A percentile compares a stretch with the other conserved stretches of the same genome.
Conservation (phyloP, 2,113 vertebrate genomes). For the Equus quagga region DNA sequence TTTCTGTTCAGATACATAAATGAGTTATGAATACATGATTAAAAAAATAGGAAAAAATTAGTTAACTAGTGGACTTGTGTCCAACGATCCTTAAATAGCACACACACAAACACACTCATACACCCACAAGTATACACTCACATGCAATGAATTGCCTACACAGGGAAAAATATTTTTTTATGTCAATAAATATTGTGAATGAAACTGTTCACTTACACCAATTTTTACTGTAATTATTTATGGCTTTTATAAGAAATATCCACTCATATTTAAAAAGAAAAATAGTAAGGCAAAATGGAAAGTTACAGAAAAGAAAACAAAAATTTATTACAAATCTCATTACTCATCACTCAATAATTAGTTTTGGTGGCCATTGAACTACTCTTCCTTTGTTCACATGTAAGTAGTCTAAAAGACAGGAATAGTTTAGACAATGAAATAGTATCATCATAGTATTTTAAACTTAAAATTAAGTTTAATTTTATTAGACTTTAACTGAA, state of each 20-base stretch:
- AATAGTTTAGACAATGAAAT: not conserved
- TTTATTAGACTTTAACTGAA: not conserved
- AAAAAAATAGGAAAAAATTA: not conserved
- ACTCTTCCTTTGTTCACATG: not conserved
- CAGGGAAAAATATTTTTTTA: not conserved
- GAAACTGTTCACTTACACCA: not conserved
- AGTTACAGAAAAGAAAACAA: not conserved
- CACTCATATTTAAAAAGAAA: not conserved
- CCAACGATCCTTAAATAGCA: not conserved
- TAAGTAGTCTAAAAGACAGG: not conserved
- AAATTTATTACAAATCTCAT: not conserved
- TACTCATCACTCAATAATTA: not conserved
- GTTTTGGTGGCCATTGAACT: not conserved
- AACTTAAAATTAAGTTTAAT: slow-evolving; percentile 1
- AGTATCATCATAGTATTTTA: not conserved
- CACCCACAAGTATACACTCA: not conserved
- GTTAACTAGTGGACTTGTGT: not conserved
- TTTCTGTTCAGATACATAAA: not conserved
- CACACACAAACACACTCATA: not conserved
- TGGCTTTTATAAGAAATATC: not conserved
- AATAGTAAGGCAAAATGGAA: not conserved
- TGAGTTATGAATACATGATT: not conserved
- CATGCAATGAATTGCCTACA: not conserved
- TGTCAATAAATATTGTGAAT: not conserved
- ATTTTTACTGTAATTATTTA: not conserved